Base-by-base conservation (phyloP, 2,797 vertebrate species). In the Anabas testudineus region DNA sequence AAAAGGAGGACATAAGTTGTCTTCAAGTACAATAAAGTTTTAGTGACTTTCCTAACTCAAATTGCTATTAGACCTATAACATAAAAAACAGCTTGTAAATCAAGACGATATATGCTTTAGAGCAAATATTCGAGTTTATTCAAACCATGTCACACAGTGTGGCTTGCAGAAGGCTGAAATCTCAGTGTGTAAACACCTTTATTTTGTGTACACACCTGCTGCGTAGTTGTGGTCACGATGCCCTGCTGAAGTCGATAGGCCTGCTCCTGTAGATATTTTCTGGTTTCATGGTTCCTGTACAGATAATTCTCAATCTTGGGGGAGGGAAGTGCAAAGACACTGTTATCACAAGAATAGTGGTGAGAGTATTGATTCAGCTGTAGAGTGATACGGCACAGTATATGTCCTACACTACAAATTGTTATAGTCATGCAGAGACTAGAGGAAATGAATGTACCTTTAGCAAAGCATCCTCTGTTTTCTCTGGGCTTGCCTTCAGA, bases 241-340 rank as follows among this genome's bases (percentile, higher is more conserved):
- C 97, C 97, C 86, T 99, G 98, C 90, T 99, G 98, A 8, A 99
- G 94, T 4, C 98, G 93, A 82, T 99, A 99, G 0, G 97, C 97
- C 83, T 99, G 98, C 71, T 99, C 98, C 72, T 99, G 97, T 0
- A 96, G 92, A 87, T 98, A 98, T 78, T 97, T 98, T 37, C 97
- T 95, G 2, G 96, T 98, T 90, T 99, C 97, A 0, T 99, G 98
- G 79, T 99, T 99, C 79, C 97, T 95, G 80, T 97, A 97, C 73
- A 99, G 94, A 81, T 97, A 97, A 83, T 96, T 97, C 90, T 99
- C 97, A 92, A 99, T 99, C 98, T 99, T n/a, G n/a, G 84, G 51
- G 9, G 21, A 21, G 26, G n/a, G 19, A 68, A 49, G 64, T 2
- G 54, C 32, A 74, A 21, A 45, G 14, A 4, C 16, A 41, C 14